Base-by-base conservation (phyloP, 1,140 invertebrate genomes). In the Vanessa tameamea region DNA sequence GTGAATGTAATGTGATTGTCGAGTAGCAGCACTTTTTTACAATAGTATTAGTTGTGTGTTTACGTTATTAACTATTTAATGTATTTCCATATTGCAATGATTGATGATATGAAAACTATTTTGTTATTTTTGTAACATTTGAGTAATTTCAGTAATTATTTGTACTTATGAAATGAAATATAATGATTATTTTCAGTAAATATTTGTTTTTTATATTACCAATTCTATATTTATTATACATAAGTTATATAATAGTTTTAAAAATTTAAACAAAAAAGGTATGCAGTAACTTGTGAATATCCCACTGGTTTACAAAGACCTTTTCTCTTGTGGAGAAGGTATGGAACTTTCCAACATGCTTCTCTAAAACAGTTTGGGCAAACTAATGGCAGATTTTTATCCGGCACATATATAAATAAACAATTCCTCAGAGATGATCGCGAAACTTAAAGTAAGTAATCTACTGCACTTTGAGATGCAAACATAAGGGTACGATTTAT, bases 121-220 rank as follows among this genome's bases (percentile, higher is more conserved):
- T 87, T 86, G 81, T 88, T 87, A 83, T 86, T 87, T 84, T 88
- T 85, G 57, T 85, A 82, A 81, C 82, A 75, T 86, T 85, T 81
- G 75, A 81, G 76, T 88, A 78, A 88, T 78, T 84, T 83, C 83
- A 83, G 77, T 86, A 81, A 90, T 80, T 73, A 82, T 84, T 85
- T 85, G 86, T 91, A 89, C 89, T 91, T 91, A 89, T 84, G 77
- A 83, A 86, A 87, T 89, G 81, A 88, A 89, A 84, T 87, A 89
- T 86, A 89, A 84, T 78, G 77, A 80, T 86, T 89, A 89, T 91
- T 91, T 89, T 89, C 68, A 82, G 81, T 80, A 75, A 68, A 57
- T 23, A 43, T 47, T 76, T 78, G 64, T 78, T 80, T 78, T n/a
- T 82, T 72, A 76, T 78, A 23, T 8, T 61, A n/a, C 14, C 13